Percentiles rank a stretch among this genome's conserved stretches.
Evolutionary conservation across 2,888 invertebrate species (phyloP).

Genomic region (Acanthosepion lycidas): DNA sequence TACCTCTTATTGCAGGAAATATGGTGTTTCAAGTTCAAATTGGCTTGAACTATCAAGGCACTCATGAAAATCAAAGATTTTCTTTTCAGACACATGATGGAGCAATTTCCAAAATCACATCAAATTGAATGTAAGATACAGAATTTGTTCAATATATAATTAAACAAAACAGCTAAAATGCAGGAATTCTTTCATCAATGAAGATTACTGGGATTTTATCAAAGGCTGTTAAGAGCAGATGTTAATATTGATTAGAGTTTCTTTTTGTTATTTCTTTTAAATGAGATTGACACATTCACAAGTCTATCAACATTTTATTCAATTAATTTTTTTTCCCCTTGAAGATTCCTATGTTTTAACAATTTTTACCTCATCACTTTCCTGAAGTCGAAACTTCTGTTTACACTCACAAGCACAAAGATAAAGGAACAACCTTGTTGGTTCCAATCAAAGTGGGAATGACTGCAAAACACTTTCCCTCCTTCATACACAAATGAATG

Average conservation of each 20-base stretch:
- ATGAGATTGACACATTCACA: background rate
- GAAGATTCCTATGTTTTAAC: background rate
- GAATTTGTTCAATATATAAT: background rate
- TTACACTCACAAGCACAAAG: background rate
- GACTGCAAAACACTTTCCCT: too few relatives aligned
- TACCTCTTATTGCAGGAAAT: too few relatives aligned
- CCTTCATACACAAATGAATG: too few relatives aligned
- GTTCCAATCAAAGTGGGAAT: too few relatives aligned
- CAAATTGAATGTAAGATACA: background rate
- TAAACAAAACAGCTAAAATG: background rate
- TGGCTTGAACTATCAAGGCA: too few relatives aligned
- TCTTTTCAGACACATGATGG: background rate
- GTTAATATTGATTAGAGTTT: conserved; percentile 4
- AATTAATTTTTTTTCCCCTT: background rate
- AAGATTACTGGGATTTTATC: background rate
- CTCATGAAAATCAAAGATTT: too few relatives aligned
- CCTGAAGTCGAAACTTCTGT: background rate
- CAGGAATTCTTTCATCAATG: background rate
- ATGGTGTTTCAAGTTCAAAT: too few relatives aligned
- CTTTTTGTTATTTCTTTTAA: background rate
- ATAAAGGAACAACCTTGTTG: background rate
- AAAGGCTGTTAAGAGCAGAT: background rate
- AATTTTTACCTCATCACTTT: background rate
- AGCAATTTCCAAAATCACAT: background rate
- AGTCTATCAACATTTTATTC: background rate